These are phyloP conservation scores for Gymnodraco acuticeps DNA, from an alignment of 2,797 vertebrate genomes.

Conservation along the genomic window DNA sequence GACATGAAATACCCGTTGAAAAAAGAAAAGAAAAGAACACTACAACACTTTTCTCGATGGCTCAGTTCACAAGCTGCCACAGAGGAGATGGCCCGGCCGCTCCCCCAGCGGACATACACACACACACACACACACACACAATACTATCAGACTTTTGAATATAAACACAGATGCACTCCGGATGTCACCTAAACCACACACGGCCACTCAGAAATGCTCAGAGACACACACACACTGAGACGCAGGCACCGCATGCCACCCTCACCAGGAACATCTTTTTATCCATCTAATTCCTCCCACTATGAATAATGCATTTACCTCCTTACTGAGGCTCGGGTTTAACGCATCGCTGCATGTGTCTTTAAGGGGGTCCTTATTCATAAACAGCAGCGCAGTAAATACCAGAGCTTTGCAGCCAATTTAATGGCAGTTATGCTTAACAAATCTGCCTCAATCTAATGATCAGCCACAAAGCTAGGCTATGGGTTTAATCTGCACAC, in stretches of 20 bases:
- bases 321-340: conserved; percentile 75
- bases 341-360: conserved; percentile 75
- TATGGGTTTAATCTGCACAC: conserved; percentile 77
- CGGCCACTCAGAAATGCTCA: conserved; percentile 65
- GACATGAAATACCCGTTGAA: conserved; percentile 83
- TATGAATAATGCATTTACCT: conserved; percentile 83
- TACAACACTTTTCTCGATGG: conserved; percentile 80
- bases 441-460: conserved; percentile 86
- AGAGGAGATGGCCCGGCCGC: conserved; percentile 18
- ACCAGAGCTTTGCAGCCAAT: conserved; percentile 83
- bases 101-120: conserved; percentile 25
- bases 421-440: conserved; percentile 86
- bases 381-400: conserved; percentile 83
- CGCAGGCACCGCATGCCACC: conserved; percentile 69
- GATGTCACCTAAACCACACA: conserved; percentile 70
- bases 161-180: conserved; percentile 65
- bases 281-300: conserved; percentile 82
- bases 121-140: conserved; percentile 23
- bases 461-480: conserved; percentile 83
- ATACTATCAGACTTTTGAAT: conserved; percentile 44
- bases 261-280: conserved; percentile 83
- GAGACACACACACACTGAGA: conserved; percentile 47
- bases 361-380: conserved; percentile 83
- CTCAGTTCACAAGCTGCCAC: conserved; percentile 49
- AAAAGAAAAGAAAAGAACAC: conserved; percentile 73